Conservation (phyloP, 2,113 vertebrate species). For the Ia io region DNA sequence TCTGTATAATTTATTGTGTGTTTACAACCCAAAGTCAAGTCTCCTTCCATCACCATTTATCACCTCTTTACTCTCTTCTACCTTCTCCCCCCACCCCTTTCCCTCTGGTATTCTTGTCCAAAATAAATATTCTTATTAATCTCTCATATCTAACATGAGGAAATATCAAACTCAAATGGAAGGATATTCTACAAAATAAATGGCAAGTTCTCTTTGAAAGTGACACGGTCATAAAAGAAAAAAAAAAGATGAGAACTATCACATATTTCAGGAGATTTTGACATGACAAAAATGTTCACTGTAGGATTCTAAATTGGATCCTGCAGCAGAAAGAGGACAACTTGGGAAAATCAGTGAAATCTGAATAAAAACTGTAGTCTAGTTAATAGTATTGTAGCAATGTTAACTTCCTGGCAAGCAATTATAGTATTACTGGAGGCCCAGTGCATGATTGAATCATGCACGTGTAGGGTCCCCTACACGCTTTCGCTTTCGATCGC, state of each 20-base stretch:
- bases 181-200: not conserved
- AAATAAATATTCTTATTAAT: not conserved
- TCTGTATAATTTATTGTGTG: not conserved
- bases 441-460: too few species aligned
- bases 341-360: not conserved
- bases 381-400: not conserved
- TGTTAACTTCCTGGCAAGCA: not conserved
- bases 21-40: not conserved
- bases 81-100: not conserved
- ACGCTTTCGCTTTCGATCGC: too few species aligned
- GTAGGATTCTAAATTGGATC: not conserved
- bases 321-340: not conserved
- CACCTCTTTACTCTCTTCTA: not conserved
- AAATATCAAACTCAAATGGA: not conserved
- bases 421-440: not conserved
- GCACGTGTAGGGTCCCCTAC: too few species aligned
- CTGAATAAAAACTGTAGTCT: not conserved
- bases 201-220: not conserved
- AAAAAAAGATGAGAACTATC: not conserved
- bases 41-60: not conserved
- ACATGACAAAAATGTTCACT: not conserved
- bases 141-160: not conserved
- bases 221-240: not conserved
- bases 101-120: not conserved
- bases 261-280: not conserved